phyloP scores from a whole-genome alignment of 2,888 invertebrate species.

The Allacma fusca region DNA sequence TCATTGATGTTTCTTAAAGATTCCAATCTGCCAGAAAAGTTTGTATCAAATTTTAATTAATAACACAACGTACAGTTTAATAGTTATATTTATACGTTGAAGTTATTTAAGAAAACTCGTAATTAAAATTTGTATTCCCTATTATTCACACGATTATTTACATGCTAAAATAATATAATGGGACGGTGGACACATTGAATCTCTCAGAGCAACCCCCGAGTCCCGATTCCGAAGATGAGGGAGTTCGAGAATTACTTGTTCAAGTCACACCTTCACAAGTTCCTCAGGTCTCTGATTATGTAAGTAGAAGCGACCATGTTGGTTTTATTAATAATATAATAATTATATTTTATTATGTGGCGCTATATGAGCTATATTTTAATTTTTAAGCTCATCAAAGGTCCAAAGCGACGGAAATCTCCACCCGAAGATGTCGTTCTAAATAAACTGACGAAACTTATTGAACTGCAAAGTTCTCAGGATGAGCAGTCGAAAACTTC shows the following conservation, averaged over 20 bases:
- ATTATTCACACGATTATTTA: no score
- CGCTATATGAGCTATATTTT: not conserved
- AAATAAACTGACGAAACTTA: not conserved
- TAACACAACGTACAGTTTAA: not conserved
- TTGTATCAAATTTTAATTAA: not conserved
- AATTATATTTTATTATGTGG: no score
- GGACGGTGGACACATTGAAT: no score
- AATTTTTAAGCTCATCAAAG: not conserved
- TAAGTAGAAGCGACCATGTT: no score
- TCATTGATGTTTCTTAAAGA: not conserved
- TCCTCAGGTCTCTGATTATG: no score
- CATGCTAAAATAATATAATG: no score
- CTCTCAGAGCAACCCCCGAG: no score
- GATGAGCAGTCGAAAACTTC: not conserved
- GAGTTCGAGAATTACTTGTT: no score
- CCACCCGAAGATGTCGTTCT: not conserved
- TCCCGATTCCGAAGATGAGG: no score
- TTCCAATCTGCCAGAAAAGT: not conserved
- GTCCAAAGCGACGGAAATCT: not conserved
- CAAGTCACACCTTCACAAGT: no score
- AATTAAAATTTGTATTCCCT: not conserved
- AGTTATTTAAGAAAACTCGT: not conserved
- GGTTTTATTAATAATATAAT: no score
- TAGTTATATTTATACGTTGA: not conserved
- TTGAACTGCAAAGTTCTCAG: not conserved